Evolutionary conservation across 1,140 invertebrate species (phyloP).

Genomic region (Spodoptera frugiperda): DNA sequence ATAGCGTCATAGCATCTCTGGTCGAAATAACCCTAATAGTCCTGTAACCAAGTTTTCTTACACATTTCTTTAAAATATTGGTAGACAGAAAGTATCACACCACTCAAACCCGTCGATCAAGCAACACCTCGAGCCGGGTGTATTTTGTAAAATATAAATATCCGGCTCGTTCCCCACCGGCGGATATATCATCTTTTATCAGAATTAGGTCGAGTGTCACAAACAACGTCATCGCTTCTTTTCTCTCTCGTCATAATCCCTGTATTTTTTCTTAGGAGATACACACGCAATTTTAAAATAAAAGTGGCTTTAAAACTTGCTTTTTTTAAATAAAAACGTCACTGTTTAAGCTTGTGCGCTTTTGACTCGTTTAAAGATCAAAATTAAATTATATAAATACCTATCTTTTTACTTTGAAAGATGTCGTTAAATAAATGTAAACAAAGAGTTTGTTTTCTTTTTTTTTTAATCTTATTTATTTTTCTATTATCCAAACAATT

Average conservation of each 20-base stretch:
- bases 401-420: too few species aligned
- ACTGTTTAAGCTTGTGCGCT: too few species aligned
- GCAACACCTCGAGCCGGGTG: not conserved
- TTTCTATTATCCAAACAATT: too few species aligned
- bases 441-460: too few species aligned
- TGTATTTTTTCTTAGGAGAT: constrained; percentile 30
- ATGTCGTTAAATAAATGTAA: too few species aligned
- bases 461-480: too few species aligned
- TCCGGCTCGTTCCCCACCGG: not conserved
- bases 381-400: too few species aligned
- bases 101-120: not conserved
- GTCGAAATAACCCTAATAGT: too few species aligned
- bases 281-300: constrained; percentile 11
- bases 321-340: too few species aligned
- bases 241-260: constrained; percentile 25
- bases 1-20: too few species aligned
- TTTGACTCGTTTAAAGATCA: too few species aligned
- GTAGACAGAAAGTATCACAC: not conserved
- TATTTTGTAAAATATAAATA: constrained; percentile 13
- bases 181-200: constrained; percentile 37
- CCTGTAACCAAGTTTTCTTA: not conserved
- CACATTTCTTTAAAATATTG: not conserved
- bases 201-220: constrained; percentile 28
- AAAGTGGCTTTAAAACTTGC: too few species aligned
- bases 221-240: constrained; percentile 26